Conservation (phyloP, 2,888 invertebrate genomes). For the Embidobia sp. region DNA sequence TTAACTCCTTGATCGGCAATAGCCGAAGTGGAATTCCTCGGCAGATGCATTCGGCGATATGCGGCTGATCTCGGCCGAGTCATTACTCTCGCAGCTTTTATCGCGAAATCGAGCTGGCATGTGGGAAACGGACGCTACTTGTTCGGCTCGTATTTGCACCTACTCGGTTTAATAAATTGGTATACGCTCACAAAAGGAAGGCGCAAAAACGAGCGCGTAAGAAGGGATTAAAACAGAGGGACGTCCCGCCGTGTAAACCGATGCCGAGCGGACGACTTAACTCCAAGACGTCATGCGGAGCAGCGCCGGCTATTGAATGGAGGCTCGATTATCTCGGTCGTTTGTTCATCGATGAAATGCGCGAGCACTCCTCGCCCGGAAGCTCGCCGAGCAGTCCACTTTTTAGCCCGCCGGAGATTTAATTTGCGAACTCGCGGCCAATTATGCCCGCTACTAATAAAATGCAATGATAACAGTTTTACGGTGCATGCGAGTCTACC, state of each 20-base stretch:
- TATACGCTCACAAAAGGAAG: conserved; percentile 33
- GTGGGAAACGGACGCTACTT: conserved; percentile 36
- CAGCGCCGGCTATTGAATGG: conserved; percentile 25
- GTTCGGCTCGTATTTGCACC: conserved; percentile 39
- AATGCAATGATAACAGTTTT: conserved; percentile 19
- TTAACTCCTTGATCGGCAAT: conserved; percentile 13
- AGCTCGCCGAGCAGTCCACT: not conserved
- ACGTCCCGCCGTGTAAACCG: conserved; percentile 58
- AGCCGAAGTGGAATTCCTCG: conserved; percentile 20
- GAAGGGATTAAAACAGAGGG: conserved; percentile 45
- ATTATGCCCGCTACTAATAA: conserved; percentile 14
- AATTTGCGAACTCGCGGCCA: conserved; percentile 18
- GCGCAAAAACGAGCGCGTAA: conserved; percentile 4
- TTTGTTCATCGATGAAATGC: conserved; percentile 53
- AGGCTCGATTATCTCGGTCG: conserved; percentile 47
- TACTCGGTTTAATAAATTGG: conserved; percentile 53
- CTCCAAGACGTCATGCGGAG: conserved; percentile 55
- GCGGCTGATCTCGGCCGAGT: conserved; percentile 18
- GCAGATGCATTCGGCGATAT: conserved; percentile 35
- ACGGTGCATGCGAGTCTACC: not conserved
- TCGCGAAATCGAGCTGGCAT: conserved; percentile 32
- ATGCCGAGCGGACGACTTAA: conserved; percentile 59
- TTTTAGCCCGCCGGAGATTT: conserved; percentile 8
- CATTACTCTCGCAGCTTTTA: conserved; percentile 38
- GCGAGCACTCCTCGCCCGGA: conserved; percentile 29